Evolutionary conservation across 1,140 invertebrate genomes (phyloP).

Genomic region (Diprion similis): DNA sequence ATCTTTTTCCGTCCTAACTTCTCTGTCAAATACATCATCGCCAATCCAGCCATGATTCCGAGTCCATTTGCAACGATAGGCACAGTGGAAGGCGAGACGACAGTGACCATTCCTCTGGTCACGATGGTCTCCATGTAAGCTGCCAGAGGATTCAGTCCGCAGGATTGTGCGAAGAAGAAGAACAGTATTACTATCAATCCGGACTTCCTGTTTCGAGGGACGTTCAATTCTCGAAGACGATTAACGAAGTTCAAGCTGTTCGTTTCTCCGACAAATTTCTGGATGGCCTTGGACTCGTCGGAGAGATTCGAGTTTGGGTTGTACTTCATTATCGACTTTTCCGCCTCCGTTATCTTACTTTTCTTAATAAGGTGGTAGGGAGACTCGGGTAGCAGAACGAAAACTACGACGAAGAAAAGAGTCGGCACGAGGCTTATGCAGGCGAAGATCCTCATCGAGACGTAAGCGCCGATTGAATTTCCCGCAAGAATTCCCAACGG

Average conservation of each 20-base stretch:
- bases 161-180: slow-evolving; percentile 31
- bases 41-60: slow-evolving; percentile 32
- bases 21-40: slow-evolving; percentile 37
- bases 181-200: neutral
- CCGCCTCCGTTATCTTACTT: neutral
- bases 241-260: neutral
- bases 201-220: neutral
- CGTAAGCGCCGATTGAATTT: neutral
- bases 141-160: slow-evolving; percentile 40
- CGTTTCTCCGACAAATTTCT: neutral
- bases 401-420: neutral
- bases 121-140: slow-evolving; percentile 49
- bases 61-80: slow-evolving; percentile 40
- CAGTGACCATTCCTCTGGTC: slow-evolving; percentile 33
- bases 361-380: neutral
- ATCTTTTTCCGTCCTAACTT: slow-evolving; percentile 39
- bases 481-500: neutral
- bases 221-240: neutral
- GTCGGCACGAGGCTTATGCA: neutral
- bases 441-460: neutral
- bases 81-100: slow-evolving; percentile 37
- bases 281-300: neutral
- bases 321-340: neutral
- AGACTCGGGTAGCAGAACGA: neutral
- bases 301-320: neutral